These are phyloP conservation scores for Drosophila pseudoananassae DNA, from an alignment of 1,140 invertebrate species.

Conservation along the genomic window DNA sequence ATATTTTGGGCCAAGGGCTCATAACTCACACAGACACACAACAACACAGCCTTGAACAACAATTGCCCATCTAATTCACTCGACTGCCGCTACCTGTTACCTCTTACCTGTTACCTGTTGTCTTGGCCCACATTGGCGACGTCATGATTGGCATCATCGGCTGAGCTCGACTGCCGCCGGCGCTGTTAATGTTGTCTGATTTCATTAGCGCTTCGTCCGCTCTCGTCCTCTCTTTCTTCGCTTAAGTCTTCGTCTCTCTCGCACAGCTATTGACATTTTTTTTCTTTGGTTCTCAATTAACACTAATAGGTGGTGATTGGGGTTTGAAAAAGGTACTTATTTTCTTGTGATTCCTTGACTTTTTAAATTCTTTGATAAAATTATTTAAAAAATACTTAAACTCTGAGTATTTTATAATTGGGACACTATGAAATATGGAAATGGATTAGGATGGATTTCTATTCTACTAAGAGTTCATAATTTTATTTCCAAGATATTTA, in stretches of 20 bases:
- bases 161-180: constrained; percentile 49
- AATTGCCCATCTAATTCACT: constrained; percentile 81
- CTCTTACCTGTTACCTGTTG: constrained; percentile 21
- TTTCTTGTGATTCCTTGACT: too few species aligned
- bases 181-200: constrained; percentile 80
- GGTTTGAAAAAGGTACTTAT: neutral
- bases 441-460: too few species aligned
- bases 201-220: constrained; percentile 61
- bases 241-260: neutral
- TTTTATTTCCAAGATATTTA: too few species aligned
- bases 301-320: neutral
- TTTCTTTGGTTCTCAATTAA: constrained; percentile 31
- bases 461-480: too few species aligned
- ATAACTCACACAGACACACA: constrained; percentile 24
- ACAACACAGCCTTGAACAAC: constrained; percentile 54
- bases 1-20: constrained; percentile 10
- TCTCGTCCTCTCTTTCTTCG: neutral
- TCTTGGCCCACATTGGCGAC: constrained; percentile 22
- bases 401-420: too few species aligned
- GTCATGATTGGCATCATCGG: constrained; percentile 42
- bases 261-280: constrained; percentile 64
- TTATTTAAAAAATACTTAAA: too few species aligned
- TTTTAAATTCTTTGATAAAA: too few species aligned
- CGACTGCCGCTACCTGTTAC: constrained; percentile 56
- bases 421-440: too few species aligned